These are phyloP conservation scores for Ploceus nigricollis DNA, from an alignment of 2,113 vertebrate species.

Conservation along the genomic window DNA sequence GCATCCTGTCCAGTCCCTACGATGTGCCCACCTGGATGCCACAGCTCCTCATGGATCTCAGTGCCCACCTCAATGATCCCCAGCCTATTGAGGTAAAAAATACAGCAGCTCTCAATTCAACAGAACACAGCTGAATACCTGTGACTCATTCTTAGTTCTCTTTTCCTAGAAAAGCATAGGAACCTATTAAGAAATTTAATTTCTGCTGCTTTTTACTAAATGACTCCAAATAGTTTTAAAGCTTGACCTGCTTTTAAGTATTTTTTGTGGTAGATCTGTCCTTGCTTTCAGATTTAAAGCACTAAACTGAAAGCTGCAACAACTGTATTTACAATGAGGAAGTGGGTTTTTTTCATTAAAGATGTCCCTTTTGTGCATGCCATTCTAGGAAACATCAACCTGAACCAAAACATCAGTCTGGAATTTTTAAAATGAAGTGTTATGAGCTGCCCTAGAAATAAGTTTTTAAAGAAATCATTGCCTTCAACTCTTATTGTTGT, in stretches of 20 bases:
- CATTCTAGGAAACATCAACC: not conserved
- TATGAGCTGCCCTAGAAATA: not conserved
- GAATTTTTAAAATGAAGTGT: not conserved
- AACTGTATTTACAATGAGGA: not conserved
- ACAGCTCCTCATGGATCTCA: conserved; percentile 95
- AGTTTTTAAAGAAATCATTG: not conserved
- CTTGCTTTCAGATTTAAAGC: not conserved
- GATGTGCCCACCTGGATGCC: conserved; percentile 98
- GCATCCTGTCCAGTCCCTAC: conserved; percentile 93
- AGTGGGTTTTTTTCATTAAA: not conserved
- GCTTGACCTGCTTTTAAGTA: not conserved
- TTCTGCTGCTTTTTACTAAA: not conserved
- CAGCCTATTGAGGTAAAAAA: conserved; percentile 92
- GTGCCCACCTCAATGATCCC: conserved; percentile 93
- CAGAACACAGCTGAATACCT: not conserved
- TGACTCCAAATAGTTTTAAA: not conserved
- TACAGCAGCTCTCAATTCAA: not conserved
- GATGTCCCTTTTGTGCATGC: not conserved
- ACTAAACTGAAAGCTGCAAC: not conserved
- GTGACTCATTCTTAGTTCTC: not conserved
- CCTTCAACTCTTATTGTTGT: not conserved
- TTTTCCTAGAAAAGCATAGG: not conserved
- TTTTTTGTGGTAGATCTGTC: not conserved
- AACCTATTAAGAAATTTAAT: not conserved
- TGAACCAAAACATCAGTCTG: not conserved